These are phyloP conservation scores for Phyllostomus hastatus DNA, from an alignment of 2,113 vertebrate genomes.

Conservation along the genomic window DNA sequence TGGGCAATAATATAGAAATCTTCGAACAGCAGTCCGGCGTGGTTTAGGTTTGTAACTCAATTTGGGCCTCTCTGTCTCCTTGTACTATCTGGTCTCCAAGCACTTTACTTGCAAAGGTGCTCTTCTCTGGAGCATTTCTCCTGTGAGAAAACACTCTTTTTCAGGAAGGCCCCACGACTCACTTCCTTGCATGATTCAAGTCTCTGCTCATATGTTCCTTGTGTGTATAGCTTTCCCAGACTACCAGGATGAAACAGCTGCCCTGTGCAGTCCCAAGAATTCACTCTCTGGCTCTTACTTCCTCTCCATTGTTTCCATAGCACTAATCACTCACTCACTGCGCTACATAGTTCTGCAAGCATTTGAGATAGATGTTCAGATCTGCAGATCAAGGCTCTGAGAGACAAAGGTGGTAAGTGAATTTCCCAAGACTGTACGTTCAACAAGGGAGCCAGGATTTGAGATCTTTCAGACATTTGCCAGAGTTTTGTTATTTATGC, in stretches of 20 bases:
- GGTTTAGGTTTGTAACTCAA: neutral
- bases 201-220: neutral
- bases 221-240: rapidly evolving
- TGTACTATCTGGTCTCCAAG: rapidly evolving
- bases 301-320: neutral
- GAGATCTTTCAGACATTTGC: neutral
- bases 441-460: neutral
- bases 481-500: neutral
- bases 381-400: neutral
- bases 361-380: neutral
- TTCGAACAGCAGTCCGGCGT: neutral
- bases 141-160: neutral
- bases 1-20: neutral
- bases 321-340: no score
- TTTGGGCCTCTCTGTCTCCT: neutral
- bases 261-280: rapidly evolving
- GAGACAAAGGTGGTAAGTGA: neutral
- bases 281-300: neutral
- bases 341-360: rapidly evolving
- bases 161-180: neutral
- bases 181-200: rapidly evolving
- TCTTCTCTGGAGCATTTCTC: neutral
- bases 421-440: neutral
- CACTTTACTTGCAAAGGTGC: neutral
- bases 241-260: neutral